Conservation (phyloP, 2,888 invertebrate species). For the Pycnomerus fuliginosus region DNA sequence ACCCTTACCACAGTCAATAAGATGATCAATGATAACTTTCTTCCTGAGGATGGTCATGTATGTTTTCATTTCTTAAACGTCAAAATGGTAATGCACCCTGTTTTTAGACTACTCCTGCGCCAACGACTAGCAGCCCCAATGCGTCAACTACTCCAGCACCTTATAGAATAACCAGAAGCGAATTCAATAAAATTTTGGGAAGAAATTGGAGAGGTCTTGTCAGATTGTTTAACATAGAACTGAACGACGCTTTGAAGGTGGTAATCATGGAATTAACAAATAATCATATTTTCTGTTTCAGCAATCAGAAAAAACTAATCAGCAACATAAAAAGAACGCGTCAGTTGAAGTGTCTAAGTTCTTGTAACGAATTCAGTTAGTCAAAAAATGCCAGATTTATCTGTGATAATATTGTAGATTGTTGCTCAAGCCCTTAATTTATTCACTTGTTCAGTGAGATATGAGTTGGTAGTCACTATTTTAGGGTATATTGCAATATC, state of each 20-base stretch:
- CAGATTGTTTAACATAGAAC: slow-evolving; percentile 55
- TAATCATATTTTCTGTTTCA: slow-evolving; percentile 32
- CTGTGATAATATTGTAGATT: slow-evolving; percentile 27
- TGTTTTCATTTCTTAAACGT: too few relatives aligned
- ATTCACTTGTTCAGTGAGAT: not conserved
- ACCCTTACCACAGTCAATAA: slow-evolving; percentile 52
- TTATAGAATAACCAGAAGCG: slow-evolving; percentile 49
- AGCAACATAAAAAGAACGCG: slow-evolving; percentile 43
- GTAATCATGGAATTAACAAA: not conserved
- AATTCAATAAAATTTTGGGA: slow-evolving; percentile 50
- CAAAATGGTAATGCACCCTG: too few relatives aligned
- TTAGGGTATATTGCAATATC: too few relatives aligned
- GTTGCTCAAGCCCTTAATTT: slow-evolving; percentile 14
- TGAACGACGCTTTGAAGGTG: slow-evolving; percentile 56
- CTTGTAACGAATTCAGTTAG: too few relatives aligned
- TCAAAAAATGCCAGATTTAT: slow-evolving; percentile 14
- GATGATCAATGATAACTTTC: slow-evolving; percentile 50
- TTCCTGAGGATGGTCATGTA: slow-evolving; percentile 48
- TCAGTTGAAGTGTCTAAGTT: slow-evolving; percentile 47
- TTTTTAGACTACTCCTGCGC: slow-evolving; percentile 29
- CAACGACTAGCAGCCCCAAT: slow-evolving; percentile 40
- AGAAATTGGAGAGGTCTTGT: slow-evolving; percentile 56
- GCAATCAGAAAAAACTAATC: slow-evolving; percentile 43
- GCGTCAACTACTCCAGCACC: slow-evolving; percentile 48
- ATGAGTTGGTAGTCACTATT: not conserved